A percentile compares a stretch with the other conserved stretches of the same genome.
Evolutionary conservation across 2,797 vertebrate genomes (phyloP).

Genomic region (Furcifer pardalis): DNA sequence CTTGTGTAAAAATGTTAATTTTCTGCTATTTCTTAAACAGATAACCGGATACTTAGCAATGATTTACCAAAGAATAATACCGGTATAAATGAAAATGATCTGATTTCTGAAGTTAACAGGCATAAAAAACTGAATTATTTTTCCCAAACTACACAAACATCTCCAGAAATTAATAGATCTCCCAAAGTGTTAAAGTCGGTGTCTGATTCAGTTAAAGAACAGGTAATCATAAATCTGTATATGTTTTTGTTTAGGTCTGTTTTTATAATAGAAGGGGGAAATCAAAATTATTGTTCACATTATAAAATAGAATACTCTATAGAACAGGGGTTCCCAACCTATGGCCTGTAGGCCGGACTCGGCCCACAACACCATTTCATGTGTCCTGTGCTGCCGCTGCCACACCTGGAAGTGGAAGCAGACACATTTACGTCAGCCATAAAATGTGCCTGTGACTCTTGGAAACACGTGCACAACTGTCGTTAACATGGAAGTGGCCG

Average conservation of each 20-base stretch:
- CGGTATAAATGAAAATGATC: constrained; percentile 39
- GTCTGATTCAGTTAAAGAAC: constrained; percentile 76
- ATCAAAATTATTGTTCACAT: not conserved
- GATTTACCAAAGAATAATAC: constrained; percentile 60
- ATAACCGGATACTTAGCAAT: constrained; percentile 66
- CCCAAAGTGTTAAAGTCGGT: constrained; percentile 42
- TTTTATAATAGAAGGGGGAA: not conserved
- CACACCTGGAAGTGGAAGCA: too few relatives aligned
- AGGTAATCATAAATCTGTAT: constrained; percentile 75
- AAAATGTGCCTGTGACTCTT: too few relatives aligned
- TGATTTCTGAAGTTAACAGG: constrained; percentile 32
- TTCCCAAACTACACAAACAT: constrained; percentile 85
- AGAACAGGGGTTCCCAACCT: too few relatives aligned
- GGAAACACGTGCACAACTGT: too few relatives aligned
- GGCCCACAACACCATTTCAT: too few relatives aligned
- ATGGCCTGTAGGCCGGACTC: too few relatives aligned
- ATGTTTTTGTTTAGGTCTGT: not conserved
- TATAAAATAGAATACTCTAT: not conserved
- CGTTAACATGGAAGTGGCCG: too few relatives aligned
- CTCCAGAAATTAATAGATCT: constrained; percentile 58
- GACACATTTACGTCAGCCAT: too few relatives aligned
- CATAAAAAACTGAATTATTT: constrained; percentile 49
- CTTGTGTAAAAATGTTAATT: not conserved
- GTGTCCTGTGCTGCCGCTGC: too few relatives aligned
- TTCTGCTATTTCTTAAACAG: constrained; percentile 60